Conservation (phyloP, 2,888 invertebrate genomes). For the Spodoptera picta region DNA sequence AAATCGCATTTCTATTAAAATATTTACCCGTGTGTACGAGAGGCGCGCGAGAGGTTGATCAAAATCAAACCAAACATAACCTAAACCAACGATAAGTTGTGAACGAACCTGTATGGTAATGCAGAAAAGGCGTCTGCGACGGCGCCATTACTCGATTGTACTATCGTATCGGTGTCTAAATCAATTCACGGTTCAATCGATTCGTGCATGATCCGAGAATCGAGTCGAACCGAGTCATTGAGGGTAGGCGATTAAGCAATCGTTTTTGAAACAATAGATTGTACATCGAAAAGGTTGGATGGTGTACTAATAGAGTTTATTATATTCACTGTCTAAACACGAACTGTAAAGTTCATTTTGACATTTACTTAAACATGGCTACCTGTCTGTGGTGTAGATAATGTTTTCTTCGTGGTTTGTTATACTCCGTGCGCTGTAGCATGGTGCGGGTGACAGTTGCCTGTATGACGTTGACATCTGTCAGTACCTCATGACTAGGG, state of each 20-base stretch:
- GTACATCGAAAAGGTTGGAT: constrained; percentile 61
- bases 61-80: constrained; percentile 17
- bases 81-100: constrained; percentile 16
- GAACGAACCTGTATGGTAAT: constrained; percentile 39
- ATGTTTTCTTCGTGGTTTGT: constrained; percentile 29
- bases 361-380: constrained; percentile 54
- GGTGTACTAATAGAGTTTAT: constrained; percentile 38
- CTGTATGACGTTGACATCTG: no score
- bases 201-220: constrained; percentile 55
- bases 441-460: no score
- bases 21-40: no score
- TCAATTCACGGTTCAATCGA: constrained; percentile 63
- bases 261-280: constrained; percentile 58
- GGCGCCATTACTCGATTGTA: constrained; percentile 59
- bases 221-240: constrained; percentile 52
- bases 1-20: no score
- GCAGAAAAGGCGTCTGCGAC: constrained; percentile 49
- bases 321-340: constrained; percentile 49
- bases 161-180: constrained; percentile 63
- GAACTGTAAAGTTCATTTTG: constrained; percentile 56
- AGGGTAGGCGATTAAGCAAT: constrained; percentile 51
- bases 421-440: no score
- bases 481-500: no score
- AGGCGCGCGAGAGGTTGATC: no score
- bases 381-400: constrained; percentile 36